These are phyloP conservation scores for Drosophila dives DNA, from an alignment of 2,888 invertebrate species.

Conservation along the genomic window DNA sequence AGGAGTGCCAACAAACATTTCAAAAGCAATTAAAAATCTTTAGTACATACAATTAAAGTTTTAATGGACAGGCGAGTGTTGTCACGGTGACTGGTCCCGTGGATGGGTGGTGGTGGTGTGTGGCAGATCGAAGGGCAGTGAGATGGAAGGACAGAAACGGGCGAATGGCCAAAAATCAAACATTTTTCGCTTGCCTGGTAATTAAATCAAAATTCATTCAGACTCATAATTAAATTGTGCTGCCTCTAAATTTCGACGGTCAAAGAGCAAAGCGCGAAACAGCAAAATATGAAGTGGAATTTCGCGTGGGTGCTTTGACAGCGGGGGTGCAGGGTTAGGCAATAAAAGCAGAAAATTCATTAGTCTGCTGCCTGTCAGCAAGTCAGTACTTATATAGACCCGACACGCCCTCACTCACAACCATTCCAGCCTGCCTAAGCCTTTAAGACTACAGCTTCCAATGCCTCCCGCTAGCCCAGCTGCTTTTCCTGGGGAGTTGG, in stretches of 20 bases:
- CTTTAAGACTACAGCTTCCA: constrained; percentile 25
- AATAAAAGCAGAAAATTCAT: constrained; percentile 20
- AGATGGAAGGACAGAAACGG: background rate
- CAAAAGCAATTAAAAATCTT: constrained; percentile 60
- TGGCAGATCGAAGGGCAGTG: background rate
- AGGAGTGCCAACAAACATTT: constrained; percentile 53
- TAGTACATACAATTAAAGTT: constrained; percentile 72
- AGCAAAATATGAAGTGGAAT: constrained; percentile 7
- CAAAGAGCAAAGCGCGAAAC: background rate
- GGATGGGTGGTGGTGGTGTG: background rate
- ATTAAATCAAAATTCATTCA: constrained; percentile 65
- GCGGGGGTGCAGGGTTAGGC: background rate
- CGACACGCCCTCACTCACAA: background rate
- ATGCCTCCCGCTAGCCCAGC: background rate
- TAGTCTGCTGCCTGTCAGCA: constrained; percentile 8
- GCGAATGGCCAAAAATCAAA: constrained; percentile 53
- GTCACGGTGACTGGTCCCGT: background rate
- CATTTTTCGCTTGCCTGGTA: constrained; percentile 46
- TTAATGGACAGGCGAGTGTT: constrained; percentile 56
- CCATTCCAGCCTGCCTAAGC: constrained; percentile 12
- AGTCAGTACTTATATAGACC: constrained; percentile 3
- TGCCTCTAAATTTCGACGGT: constrained; percentile 33
- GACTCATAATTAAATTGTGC: constrained; percentile 59
- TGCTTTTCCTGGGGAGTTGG: constrained; percentile 17
- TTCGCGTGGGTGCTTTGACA: background rate